These are phyloP conservation scores for Falcaria lacertinaria DNA, from an alignment of 2,888 invertebrate genomes.

Conservation along the genomic window DNA sequence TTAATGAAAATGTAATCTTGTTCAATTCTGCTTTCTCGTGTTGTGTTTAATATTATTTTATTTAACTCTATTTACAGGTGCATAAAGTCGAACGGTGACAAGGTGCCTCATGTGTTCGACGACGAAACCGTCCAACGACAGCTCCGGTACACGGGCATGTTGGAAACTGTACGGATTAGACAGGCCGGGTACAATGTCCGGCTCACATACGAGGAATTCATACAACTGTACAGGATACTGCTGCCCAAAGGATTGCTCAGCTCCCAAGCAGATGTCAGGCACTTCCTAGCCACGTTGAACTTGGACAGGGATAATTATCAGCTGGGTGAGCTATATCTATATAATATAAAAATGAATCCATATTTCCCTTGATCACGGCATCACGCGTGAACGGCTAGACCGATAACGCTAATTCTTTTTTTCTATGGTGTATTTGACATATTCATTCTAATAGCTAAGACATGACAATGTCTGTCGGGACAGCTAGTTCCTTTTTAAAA, in stretches of 20 bases:
- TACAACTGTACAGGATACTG: conserved; percentile 93
- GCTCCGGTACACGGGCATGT: conserved; percentile 96
- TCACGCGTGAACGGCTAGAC: no score
- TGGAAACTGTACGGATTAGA: conserved; percentile 96
- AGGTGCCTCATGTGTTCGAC: conserved; percentile 95
- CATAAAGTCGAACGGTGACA: conserved; percentile 96
- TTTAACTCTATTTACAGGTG: conserved; percentile 80
- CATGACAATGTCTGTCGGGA: no score
- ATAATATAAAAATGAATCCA: no score
- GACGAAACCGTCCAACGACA: conserved; percentile 93
- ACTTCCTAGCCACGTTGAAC: conserved; percentile 90
- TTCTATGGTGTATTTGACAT: no score
- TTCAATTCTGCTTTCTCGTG: no score
- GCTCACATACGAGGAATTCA: conserved; percentile 95
- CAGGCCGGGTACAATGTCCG: conserved; percentile 97
- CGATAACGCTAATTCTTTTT: no score
- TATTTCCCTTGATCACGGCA: no score
- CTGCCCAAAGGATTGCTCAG: conserved; percentile 92
- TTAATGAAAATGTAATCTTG: no score
- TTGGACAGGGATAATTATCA: conserved; percentile 95
- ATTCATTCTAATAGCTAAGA: no score
- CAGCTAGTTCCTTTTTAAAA: no score
- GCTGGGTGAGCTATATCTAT: conserved; percentile 81
- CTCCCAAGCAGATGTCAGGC: conserved; percentile 90
- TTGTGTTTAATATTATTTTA: neutral